Evolutionary conservation across 2,113 vertebrate genomes (phyloP).

Genomic region (Labeo catla): DNA sequence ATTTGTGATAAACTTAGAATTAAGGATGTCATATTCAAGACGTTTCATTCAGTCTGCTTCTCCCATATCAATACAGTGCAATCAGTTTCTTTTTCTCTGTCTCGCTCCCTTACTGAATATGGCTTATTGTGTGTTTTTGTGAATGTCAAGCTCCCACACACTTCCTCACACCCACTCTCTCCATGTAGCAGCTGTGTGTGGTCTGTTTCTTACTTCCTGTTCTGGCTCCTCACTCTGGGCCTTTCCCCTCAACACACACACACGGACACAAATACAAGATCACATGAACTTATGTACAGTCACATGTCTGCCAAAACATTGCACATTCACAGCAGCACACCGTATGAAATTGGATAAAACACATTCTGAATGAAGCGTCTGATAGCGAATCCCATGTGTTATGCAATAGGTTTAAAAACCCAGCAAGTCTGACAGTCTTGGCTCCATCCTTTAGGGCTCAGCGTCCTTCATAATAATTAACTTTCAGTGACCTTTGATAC

Average conservation of each 20-base stretch:
- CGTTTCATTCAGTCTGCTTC: background rate
- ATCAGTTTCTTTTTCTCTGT: conserved; percentile 8
- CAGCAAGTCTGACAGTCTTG: conserved; percentile 14
- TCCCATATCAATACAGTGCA: background rate
- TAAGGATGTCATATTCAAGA: background rate
- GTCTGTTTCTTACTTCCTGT: conserved; percentile 62
- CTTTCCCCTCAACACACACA: conserved; percentile 51
- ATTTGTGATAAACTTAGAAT: background rate
- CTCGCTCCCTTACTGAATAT: conserved; percentile 29
- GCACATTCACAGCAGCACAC: background rate
- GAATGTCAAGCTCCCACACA: conserved; percentile 65
- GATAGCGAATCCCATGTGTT: background rate
- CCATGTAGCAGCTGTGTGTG: conserved; percentile 63
- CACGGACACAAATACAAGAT: conserved; percentile 48
- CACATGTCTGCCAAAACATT: conserved; percentile 1
- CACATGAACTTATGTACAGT: conserved; percentile 51
- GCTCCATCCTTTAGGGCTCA: conserved; percentile 15
- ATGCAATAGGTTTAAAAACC: conserved; percentile 22
- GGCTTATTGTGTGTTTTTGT: conserved; percentile 53
- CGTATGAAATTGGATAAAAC: background rate
- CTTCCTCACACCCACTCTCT: conserved; percentile 64
- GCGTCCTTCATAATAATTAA: conserved; percentile 54
- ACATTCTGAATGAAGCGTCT: background rate
- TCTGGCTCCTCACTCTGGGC: conserved; percentile 58
- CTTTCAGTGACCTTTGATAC: conserved; percentile 49